phyloP scores from a whole-genome alignment of 2,888 invertebrate species.

The Sialis fuliginosa region DNA sequence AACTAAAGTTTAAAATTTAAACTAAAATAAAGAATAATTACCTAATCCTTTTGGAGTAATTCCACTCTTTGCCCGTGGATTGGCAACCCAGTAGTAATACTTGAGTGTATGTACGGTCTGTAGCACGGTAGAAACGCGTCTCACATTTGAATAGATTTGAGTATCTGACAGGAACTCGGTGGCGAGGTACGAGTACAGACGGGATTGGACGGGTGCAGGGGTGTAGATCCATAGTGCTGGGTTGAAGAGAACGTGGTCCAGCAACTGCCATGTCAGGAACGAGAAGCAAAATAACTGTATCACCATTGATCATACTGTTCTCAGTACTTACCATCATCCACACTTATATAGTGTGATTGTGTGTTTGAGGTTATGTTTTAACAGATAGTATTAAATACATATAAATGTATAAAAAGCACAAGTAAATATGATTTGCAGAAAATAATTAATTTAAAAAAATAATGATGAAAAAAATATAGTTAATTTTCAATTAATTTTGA shows the following conservation, averaged over 20 bases:
- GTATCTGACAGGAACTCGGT: constrained; percentile 98
- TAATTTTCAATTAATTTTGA: too few species aligned
- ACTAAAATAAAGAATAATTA: constrained; percentile 27
- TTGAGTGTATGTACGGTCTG: constrained; percentile 98
- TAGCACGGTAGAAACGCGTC: constrained; percentile 90
- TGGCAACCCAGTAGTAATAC: constrained; percentile 98
- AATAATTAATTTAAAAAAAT: too few species aligned
- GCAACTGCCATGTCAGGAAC: constrained; percentile 83
- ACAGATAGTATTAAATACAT: too few species aligned
- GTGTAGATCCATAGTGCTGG: constrained; percentile 99
- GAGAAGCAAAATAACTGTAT: constrained; percentile 79
- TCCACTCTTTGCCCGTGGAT: constrained; percentile 87
- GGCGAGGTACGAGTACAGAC: constrained; percentile 92
- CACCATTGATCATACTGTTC: constrained; percentile 41
- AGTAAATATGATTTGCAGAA: too few species aligned
- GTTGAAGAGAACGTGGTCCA: constrained; percentile 99
- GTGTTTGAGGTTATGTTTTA: background rate
- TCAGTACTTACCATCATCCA: constrained; percentile 29
- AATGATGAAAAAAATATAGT: too few species aligned
- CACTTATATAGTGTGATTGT: constrained; percentile 7
- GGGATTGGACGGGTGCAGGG: constrained; percentile 85
- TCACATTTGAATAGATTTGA: constrained; percentile 91
- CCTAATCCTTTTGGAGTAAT: constrained; percentile 90
- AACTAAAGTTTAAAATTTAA: too few species aligned
- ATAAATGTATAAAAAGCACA: too few species aligned